These are phyloP conservation scores for Prunella fulvescens DNA, from an alignment of 2,113 vertebrate genomes.

Conservation along the genomic window DNA sequence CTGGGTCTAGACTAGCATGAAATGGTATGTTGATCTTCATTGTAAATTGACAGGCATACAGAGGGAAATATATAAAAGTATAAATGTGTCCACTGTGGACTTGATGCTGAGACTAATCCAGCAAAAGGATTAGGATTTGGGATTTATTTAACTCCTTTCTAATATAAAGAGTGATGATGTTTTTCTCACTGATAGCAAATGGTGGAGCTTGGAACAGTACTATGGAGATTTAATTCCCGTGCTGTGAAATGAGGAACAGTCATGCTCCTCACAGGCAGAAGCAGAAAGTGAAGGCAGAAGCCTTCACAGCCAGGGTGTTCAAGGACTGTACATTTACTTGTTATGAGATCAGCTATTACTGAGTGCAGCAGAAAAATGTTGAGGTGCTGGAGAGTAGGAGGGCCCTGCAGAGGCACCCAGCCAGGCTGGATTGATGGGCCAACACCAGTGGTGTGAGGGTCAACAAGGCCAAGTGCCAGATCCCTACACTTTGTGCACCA, in stretches of 20 bases:
- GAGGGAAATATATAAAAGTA: background rate
- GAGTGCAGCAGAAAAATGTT: background rate
- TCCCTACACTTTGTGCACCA: background rate
- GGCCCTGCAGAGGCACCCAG: background rate
- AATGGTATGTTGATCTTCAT: background rate
- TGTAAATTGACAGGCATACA: background rate
- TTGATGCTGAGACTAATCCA: constrained; percentile 39
- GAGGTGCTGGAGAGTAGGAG: background rate
- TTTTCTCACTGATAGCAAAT: constrained; percentile 1
- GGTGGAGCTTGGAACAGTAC: background rate
- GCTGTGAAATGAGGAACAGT: background rate
- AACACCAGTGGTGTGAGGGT: fast-evolving
- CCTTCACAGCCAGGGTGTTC: background rate
- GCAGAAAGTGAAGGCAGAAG: background rate
- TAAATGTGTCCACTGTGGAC: background rate
- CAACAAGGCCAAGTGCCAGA: background rate
- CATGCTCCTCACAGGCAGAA: background rate
- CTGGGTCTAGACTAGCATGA: background rate
- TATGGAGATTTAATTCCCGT: background rate
- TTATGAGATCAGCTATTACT: background rate
- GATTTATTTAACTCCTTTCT: constrained; percentile 24
- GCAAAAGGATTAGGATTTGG: constrained; percentile 39
- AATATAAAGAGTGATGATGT: background rate
- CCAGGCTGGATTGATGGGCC: background rate
- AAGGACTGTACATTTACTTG: background rate